A percentile compares a stretch with the other conserved stretches of the same genome.
Conservation (phyloP, 2,797 vertebrate genomes). For the Vespertilio murinus region DNA sequence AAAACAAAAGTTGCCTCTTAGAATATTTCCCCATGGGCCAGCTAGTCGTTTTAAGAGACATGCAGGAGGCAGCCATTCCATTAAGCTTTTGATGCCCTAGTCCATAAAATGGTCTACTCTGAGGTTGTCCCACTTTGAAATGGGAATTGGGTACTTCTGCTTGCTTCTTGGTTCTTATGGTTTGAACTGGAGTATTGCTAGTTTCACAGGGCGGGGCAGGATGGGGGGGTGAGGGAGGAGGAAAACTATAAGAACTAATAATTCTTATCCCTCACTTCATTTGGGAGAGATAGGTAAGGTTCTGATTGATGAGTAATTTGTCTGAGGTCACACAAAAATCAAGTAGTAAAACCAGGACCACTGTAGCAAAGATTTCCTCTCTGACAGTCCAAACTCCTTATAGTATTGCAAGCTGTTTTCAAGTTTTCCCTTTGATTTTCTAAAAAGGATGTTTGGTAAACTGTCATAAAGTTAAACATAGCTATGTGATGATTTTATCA, state of each 20-base stretch:
- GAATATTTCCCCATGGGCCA: neutral
- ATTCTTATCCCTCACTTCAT: neutral
- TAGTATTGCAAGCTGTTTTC: neutral
- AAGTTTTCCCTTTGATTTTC: neutral
- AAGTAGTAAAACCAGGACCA: neutral
- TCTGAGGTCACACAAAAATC: neutral
- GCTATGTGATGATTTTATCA: neutral
- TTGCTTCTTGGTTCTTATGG: neutral
- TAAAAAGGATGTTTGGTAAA: neutral
- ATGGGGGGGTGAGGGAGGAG: accelerated
- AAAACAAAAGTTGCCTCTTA: neutral
- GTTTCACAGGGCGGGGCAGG: too few relatives aligned
- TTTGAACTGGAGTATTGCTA: neutral
- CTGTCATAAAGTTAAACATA: neutral
- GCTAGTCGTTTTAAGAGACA: neutral
- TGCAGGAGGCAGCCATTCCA: too few relatives aligned
- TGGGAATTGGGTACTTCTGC: neutral
- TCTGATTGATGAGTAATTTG: neutral
- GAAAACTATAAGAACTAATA: neutral
- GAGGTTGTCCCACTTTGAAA: neutral
- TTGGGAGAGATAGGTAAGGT: neutral
- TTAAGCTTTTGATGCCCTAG: neutral
- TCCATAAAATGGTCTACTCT: neutral
- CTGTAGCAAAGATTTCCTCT: neutral
- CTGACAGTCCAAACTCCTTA: neutral